phyloP scores from a whole-genome alignment of 2,888 invertebrate genomes.

The Idaea dimidiata region DNA sequence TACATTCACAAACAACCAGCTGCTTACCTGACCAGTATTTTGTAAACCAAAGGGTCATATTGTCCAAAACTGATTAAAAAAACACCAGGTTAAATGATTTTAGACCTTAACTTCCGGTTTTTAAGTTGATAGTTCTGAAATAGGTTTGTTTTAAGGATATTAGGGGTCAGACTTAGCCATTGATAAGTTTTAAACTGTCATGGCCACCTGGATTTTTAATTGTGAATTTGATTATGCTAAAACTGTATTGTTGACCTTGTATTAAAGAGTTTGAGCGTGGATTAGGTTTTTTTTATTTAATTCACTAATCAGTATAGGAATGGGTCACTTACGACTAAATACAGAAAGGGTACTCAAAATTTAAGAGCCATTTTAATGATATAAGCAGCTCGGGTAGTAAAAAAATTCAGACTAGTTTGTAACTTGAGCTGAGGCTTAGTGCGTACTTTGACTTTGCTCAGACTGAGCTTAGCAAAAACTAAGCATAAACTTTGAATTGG shows the following conservation, averaged over 20 bases:
- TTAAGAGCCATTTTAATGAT: too few relatives aligned
- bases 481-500: too few relatives aligned
- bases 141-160: neutral
- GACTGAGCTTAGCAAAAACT: too few relatives aligned
- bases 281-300: too few relatives aligned
- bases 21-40: constrained; percentile 53
- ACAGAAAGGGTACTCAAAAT: too few relatives aligned
- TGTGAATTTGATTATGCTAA: neutral
- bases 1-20: constrained; percentile 43
- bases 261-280: neutral
- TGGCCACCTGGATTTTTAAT: neutral
- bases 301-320: too few relatives aligned
- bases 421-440: too few relatives aligned
- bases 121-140: neutral
- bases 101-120: neutral
- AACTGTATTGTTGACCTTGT: neutral
- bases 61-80: constrained; percentile 18
- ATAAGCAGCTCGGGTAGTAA: too few relatives aligned
- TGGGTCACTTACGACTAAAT: too few relatives aligned
- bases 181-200: neutral
- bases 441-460: too few relatives aligned
- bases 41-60: constrained; percentile 23
- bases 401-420: too few relatives aligned
- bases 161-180: neutral
- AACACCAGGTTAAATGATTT: neutral